phyloP scores from a whole-genome alignment of 2,888 invertebrate genomes.

The Limenitis arthemis region DNA sequence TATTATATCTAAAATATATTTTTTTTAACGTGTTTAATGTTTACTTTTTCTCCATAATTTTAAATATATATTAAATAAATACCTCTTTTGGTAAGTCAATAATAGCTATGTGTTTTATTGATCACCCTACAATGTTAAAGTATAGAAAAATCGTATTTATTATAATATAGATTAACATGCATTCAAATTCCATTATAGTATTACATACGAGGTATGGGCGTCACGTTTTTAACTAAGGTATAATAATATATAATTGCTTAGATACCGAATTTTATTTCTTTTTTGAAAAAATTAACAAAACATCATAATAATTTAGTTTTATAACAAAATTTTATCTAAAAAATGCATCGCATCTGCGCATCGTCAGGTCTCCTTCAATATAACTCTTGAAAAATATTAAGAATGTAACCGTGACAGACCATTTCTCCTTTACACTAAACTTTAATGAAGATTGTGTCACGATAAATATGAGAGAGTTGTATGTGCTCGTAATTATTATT shows the following conservation, averaged over 20 bases:
- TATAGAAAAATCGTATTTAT: slow-evolving; percentile 32
- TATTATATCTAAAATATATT: too few species aligned
- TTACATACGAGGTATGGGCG: slow-evolving; percentile 57
- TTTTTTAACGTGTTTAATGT: too few species aligned
- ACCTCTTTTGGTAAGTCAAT: slow-evolving; percentile 69
- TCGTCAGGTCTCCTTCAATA: background rate
- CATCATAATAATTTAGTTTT: background rate
- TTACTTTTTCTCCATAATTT: too few species aligned
- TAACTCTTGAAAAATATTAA: background rate
- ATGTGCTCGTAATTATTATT: background rate
- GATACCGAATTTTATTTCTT: background rate
- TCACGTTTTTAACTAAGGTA: slow-evolving; percentile 27
- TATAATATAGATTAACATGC: slow-evolving; percentile 68
- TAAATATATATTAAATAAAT: slow-evolving; percentile 55
- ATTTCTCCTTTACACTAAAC: slow-evolving; percentile 37
- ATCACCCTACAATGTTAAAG: background rate
- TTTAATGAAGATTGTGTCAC: slow-evolving; percentile 35
- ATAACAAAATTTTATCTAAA: background rate
- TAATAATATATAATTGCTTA: slow-evolving; percentile 4
- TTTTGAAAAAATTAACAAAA: background rate
- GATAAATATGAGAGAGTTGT: slow-evolving; percentile 29
- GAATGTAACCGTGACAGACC: slow-evolving; percentile 37
- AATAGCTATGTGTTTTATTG: slow-evolving; percentile 34
- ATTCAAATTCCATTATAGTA: slow-evolving; percentile 69
- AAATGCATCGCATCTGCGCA: background rate